Evolutionary conservation across 2,797 vertebrate species (phyloP).

Genomic region (Acanthurus lineatus): DNA sequence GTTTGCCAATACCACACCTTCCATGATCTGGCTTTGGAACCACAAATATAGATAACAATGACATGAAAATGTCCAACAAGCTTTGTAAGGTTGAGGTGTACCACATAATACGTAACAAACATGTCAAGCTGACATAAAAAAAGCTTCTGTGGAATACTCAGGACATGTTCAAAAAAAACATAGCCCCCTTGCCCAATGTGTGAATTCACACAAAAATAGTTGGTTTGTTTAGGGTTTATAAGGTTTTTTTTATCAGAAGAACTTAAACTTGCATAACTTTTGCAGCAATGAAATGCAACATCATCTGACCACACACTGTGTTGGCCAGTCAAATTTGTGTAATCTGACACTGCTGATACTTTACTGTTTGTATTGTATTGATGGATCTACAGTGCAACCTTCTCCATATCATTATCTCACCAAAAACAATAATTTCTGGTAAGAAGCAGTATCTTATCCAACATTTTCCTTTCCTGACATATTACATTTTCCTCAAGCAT

Average conservation of each 20-base stretch:
- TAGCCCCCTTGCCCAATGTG: neutral
- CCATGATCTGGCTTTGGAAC: constrained; percentile 60
- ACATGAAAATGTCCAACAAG: constrained; percentile 49
- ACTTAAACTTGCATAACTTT: neutral
- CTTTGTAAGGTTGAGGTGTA: constrained; percentile 36
- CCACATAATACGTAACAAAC: constrained; percentile 13
- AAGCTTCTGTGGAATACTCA: neutral
- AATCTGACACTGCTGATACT: no score
- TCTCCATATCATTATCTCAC: no score
- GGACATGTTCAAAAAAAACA: neutral
- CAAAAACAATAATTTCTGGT: neutral
- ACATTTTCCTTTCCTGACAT: constrained; percentile 2
- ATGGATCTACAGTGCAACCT: no score
- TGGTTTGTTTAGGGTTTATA: no score
- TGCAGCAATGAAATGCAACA: neutral
- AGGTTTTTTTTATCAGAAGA: neutral
- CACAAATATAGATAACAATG: constrained; percentile 62
- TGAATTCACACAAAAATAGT: neutral
- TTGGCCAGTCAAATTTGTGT: neutral
- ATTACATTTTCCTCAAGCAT: neutral
- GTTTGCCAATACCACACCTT: constrained; percentile 68
- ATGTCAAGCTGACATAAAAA: constrained; percentile 15
- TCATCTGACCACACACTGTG: neutral
- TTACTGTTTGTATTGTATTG: no score
- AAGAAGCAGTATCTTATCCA: neutral